Percentiles rank a stretch among this genome's conserved stretches.
These are phyloP conservation scores for Caenorhabditis inopinata DNA, from an alignment of 1,140 invertebrate species.

Conservation along the genomic window DNA sequence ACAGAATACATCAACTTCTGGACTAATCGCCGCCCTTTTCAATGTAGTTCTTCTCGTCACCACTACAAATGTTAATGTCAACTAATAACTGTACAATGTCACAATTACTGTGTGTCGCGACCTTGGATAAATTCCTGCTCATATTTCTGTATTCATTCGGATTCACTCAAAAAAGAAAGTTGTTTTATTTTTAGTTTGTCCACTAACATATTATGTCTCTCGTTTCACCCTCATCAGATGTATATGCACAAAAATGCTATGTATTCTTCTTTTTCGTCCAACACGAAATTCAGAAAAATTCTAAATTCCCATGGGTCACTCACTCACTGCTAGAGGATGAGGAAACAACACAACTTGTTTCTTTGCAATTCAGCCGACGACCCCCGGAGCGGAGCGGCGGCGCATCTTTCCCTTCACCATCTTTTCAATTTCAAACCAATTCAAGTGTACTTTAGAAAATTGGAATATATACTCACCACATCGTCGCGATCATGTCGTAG, in stretches of 20 bases:
- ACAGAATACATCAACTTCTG: too few species aligned
- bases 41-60: too few species aligned
- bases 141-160: not conserved
- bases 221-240: slow-evolving; percentile 17
- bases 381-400: not conserved
- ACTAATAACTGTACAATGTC: slow-evolving; percentile 12
- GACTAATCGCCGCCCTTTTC: not conserved
- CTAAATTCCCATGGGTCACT: slow-evolving; percentile 29
- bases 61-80: not conserved
- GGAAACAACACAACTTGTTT: slow-evolving; percentile 14
- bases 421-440: slow-evolving; percentile 28
- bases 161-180: too few species aligned
- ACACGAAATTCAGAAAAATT: not conserved
- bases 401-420: not conserved
- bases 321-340: not conserved
- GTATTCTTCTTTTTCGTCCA: not conserved
- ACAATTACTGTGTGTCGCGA: not conserved
- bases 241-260: not conserved
- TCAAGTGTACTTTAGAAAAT: slow-evolving; percentile 26
- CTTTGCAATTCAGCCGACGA: not conserved
- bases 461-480: slow-evolving; percentile 16
- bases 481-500: slow-evolving; percentile 7
- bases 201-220: not conserved
- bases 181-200: too few species aligned
- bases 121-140: not conserved